Conservation (phyloP, 2,113 vertebrate genomes). For the Chunga burmeisteri region DNA sequence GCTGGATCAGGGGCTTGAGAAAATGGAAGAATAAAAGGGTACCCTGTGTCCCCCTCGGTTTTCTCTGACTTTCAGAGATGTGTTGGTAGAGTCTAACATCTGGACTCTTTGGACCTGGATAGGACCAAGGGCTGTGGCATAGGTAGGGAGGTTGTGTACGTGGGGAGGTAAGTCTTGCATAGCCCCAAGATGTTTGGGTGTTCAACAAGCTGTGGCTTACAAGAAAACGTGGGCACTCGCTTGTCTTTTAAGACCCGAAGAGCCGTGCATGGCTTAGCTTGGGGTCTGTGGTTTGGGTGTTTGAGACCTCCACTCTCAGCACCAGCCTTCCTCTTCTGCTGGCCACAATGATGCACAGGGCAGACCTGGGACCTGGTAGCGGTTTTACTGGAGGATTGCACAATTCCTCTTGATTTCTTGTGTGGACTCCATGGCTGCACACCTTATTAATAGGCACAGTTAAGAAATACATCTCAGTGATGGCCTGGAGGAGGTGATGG, state of each 20-base stretch:
- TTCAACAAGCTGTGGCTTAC: too few species aligned
- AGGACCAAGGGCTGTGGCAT: background rate
- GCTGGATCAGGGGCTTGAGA: background rate
- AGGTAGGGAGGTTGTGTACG: background rate
- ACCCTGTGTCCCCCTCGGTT: background rate
- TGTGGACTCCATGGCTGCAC: background rate
- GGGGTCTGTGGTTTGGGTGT: background rate
- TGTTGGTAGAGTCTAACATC: background rate
- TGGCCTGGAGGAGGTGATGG: background rate
- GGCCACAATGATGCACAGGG: rapidly evolving
- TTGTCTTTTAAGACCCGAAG: background rate
- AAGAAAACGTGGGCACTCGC: rapidly evolving
- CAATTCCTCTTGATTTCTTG: background rate
- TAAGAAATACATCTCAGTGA: background rate
- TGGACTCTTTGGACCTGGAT: too few species aligned
- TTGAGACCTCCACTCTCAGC: background rate
- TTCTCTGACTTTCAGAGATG: background rate
- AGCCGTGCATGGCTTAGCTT: background rate
- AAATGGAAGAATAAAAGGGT: background rate
- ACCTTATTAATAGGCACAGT: rapidly evolving
- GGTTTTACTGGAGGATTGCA: background rate
- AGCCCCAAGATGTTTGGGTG: background rate
- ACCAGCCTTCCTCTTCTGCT: background rate
- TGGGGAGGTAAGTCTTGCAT: background rate
- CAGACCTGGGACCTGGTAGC: rapidly evolving